phyloP scores from a whole-genome alignment of 2,113 vertebrate genomes.

The Seriola quinqueradiata region DNA sequence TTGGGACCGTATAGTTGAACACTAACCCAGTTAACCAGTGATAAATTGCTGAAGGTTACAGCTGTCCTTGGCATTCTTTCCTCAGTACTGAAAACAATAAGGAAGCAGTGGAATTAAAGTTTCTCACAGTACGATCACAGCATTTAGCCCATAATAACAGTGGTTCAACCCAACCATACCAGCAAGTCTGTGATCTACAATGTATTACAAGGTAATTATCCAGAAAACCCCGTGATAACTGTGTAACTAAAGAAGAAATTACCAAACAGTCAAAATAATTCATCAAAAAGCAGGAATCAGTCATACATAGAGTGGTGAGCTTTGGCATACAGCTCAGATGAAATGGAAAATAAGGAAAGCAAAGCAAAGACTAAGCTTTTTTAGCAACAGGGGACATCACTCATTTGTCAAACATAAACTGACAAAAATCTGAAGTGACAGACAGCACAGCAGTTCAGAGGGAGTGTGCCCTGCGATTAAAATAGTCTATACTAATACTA shows the following conservation, averaged over 20 bases:
- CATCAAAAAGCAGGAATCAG: neutral
- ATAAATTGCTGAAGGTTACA: neutral
- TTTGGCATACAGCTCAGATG: neutral
- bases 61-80: neutral
- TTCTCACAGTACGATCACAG: neutral
- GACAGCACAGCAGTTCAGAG: slow-evolving; percentile 9
- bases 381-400: neutral
- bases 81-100: neutral
- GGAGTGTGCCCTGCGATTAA: neutral
- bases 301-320: neutral
- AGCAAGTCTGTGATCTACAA: neutral
- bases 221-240: neutral
- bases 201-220: neutral
- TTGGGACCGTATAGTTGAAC: neutral
- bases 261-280: neutral
- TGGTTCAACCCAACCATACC: neutral
- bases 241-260: neutral
- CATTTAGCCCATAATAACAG: neutral
- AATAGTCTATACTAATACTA: too few relatives aligned
- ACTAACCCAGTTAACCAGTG: neutral
- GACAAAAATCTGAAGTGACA: neutral
- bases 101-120: neutral
- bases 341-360: neutral
- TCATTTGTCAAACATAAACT: slow-evolving; percentile 16
- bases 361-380: neutral